Evolutionary conservation across 2,888 invertebrate species (phyloP), one percentile per base, ranked within the genome.

Genomic region (Fragum sueziense): DNA sequence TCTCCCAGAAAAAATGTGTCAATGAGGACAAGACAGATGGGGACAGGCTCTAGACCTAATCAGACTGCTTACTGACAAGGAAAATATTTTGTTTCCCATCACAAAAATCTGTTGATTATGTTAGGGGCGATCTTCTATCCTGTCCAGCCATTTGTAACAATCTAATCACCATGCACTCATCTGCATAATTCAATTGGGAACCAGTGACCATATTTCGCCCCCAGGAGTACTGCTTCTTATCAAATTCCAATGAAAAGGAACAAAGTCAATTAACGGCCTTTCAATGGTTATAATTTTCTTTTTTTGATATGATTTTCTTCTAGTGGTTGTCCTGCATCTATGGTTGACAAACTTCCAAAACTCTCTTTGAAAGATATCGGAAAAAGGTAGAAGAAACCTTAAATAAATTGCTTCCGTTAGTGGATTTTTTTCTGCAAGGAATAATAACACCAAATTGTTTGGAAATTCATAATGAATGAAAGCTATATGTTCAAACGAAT

Each of bases 101-200:
- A 61, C 54, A 70, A 31, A 54, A 34, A n/a, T 22, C 41, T 20
- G 65, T 54, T 80, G 76, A 80, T 76, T 76, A 59, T 65, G 72
- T 80, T 76, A 76, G 69, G 68, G 70, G 33, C 57, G 57, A 76
- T 68, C 70, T 76, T 76, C 69, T 70, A 76, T 34, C 37, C 71
- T 76, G 76, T 80, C 76, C 76, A 69, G 61, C 59, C 73, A 69
- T 52, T 72, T 68, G 80, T 73, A 80, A 76, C 80, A 80, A 80
- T 80, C 73, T 52, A 73, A 76, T 80, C 71, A 76, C 57, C n/a
- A 52, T 61, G 22, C 34, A 27, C 47, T 34, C 47, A 80, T 80
- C 73, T 76, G 76, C 70, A 73, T 80, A 80, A 80, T 80, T 72
- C 69, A 80, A 76, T 80, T 52, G 72, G 14, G 69, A 65, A 80